Evolutionary conservation across 1,140 invertebrate genomes (phyloP), one percentile per base, ranked within the genome.

Genomic region (Elymnias hypermnestra): DNA sequence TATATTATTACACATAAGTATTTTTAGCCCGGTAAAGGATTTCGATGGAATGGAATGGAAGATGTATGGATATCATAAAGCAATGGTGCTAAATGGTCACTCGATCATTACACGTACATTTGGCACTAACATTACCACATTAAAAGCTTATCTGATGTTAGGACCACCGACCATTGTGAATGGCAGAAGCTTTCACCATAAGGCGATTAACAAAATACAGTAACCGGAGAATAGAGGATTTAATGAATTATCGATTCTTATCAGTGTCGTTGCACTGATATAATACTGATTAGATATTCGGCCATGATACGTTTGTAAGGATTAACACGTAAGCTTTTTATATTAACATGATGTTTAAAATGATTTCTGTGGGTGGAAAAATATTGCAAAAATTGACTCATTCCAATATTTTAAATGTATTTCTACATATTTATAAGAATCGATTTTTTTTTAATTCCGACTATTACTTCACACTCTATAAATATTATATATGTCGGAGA

Each of bases 131-230:
- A 81, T 83, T 81, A 79, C 65, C 76, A 83, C 79, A 77, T 81
- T 68, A 79, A 76, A 72, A 55, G 57, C 40, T 73, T 83, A 83
- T 83, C 79, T 62, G 79, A 83, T 83, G 73, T 63, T 73, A 73
- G 68, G 67, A 64, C 67, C 59, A 55, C 54, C 63, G 55, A 37
- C 46, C 46, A 51, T 56, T 53, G 36, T 53, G 23, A 40, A 41
- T 39, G 13, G 5, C 3, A 2, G 29, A 17, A 62, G 51, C 51
- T 47, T 61, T 71, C 64, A 82, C 77, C 78, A 78, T 76, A 72
- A 74, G 65, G 41, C 71, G 77, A 82, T 82, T 78, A 78, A 66
- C 59, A 62, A 68, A 69, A 69, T 63, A 63, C 63, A 57, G 63
- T 73, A 72, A 76, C 70, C 57, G 60, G 64, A 75, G 63, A 59